Conservation (phyloP, 2,888 invertebrate species). For the Branchellion lobata region DNA sequence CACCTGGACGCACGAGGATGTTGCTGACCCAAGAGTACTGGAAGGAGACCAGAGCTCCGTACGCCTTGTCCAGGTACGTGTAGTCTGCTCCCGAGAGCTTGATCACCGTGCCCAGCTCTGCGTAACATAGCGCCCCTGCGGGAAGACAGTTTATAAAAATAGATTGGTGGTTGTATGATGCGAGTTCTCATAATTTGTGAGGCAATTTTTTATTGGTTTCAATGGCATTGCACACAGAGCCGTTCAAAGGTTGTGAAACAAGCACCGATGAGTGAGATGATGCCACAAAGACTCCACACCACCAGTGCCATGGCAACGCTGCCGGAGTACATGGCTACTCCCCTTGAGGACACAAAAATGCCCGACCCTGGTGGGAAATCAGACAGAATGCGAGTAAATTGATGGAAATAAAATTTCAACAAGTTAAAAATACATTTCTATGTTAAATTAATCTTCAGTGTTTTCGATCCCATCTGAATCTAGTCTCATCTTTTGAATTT, state of each 20-base stretch:
- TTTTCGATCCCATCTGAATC: too few relatives aligned
- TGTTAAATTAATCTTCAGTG: too few relatives aligned
- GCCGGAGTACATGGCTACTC: constrained; percentile 78
- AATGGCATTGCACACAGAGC: too few relatives aligned
- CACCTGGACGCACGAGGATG: constrained; percentile 59
- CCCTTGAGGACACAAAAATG: constrained; percentile 96
- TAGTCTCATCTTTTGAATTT: too few relatives aligned
- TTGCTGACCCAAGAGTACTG: constrained; percentile 68
- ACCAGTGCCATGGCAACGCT: constrained; percentile 92
- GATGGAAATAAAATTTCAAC: too few relatives aligned
- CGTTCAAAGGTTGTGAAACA: too few relatives aligned
- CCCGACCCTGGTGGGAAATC: constrained; percentile 77
- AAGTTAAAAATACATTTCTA: too few relatives aligned
- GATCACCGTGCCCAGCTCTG: constrained; percentile 76
- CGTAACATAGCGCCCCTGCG: constrained; percentile 56
- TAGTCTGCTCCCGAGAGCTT: constrained; percentile 79
- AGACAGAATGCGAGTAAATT: constrained; percentile 16
- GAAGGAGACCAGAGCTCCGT: constrained; percentile 65
- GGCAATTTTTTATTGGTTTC: not conserved
- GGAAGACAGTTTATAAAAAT: not conserved
- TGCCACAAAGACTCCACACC: constrained; percentile 89
- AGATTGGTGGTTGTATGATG: not conserved
- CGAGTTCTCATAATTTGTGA: too few relatives aligned
- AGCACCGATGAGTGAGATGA: constrained; percentile 82
- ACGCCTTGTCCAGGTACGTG: constrained; percentile 74